Conservation (phyloP, 2,888 invertebrate species). For the Sinohyriopsis cumingii region DNA sequence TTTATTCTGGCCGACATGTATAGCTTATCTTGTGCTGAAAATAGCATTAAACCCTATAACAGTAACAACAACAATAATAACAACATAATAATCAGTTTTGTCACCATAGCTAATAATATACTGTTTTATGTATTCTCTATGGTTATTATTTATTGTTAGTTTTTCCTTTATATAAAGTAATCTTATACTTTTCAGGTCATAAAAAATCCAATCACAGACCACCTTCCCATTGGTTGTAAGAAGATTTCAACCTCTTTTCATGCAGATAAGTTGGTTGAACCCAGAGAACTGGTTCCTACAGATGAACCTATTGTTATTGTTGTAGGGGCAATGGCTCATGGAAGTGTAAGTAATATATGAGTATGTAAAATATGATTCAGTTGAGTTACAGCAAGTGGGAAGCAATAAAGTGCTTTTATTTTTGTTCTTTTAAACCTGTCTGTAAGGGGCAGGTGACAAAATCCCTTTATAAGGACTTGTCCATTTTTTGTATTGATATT, state of each 20-base stretch:
- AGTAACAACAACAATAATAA: no score
- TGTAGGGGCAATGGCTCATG: slow-evolving; percentile 98
- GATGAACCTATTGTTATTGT: slow-evolving; percentile 89
- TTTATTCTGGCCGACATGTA: no score
- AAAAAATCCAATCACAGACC: slow-evolving; percentile 94
- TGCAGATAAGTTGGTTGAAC: slow-evolving; percentile 81
- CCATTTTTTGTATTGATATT: no score
- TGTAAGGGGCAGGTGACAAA: no score
- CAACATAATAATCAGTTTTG: no score
- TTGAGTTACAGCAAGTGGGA: slow-evolving; percentile 2
- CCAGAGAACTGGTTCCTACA: slow-evolving; percentile 85
- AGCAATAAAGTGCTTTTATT: no score
- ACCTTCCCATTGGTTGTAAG: slow-evolving; percentile 93
- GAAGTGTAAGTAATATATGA: slow-evolving; percentile 80
- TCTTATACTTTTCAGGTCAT: slow-evolving; percentile 75
- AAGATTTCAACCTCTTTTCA: slow-evolving; percentile 94
- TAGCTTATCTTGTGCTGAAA: no score
- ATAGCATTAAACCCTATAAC: no score
- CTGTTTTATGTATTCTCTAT: background rate
- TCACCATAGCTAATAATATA: no score
- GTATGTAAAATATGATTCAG: slow-evolving; percentile 4
- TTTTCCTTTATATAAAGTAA: no score
- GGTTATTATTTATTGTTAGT: background rate
- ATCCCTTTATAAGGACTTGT: no score
- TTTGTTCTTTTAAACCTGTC: no score